These are phyloP conservation scores for Drosophila ohnishii DNA, from an alignment of 1,140 invertebrate species.

Conservation along the genomic window DNA sequence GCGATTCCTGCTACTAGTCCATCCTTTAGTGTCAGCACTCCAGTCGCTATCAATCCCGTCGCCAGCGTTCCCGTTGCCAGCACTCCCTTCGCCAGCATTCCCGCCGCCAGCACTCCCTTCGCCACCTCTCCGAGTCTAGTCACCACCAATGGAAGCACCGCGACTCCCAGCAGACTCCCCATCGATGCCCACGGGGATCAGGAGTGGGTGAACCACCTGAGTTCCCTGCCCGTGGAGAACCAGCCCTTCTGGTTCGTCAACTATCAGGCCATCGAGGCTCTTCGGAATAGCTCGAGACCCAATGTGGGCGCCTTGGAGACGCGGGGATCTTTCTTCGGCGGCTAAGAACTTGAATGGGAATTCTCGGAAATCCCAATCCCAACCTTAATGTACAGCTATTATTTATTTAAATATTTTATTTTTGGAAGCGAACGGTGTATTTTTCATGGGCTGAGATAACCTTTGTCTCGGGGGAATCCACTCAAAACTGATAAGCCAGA, in stretches of 20 bases:
- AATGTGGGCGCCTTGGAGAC: conserved; percentile 60
- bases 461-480: conserved; percentile 13
- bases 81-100: neutral
- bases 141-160: neutral
- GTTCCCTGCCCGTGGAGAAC: conserved; percentile 82
- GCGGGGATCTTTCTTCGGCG: conserved; percentile 71
- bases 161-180: conserved; percentile 38
- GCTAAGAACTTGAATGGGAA: conserved; percentile 36
- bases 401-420: conserved; percentile 38
- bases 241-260: conserved; percentile 85
- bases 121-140: neutral
- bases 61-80: neutral
- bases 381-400: conserved; percentile 6
- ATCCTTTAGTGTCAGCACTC: neutral
- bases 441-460: conserved; percentile 19
- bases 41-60: neutral
- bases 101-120: neutral
- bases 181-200: conserved; percentile 83
- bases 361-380: neutral
- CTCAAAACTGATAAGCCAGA: conserved; percentile 15
- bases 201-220: conserved; percentile 82
- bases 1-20: neutral
- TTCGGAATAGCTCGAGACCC: conserved; percentile 63
- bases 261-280: conserved; percentile 80
- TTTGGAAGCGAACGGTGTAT: conserved; percentile 1